Evolutionary conservation across 2,888 invertebrate genomes (phyloP).

Genomic region (Muschampia plurimacula): DNA sequence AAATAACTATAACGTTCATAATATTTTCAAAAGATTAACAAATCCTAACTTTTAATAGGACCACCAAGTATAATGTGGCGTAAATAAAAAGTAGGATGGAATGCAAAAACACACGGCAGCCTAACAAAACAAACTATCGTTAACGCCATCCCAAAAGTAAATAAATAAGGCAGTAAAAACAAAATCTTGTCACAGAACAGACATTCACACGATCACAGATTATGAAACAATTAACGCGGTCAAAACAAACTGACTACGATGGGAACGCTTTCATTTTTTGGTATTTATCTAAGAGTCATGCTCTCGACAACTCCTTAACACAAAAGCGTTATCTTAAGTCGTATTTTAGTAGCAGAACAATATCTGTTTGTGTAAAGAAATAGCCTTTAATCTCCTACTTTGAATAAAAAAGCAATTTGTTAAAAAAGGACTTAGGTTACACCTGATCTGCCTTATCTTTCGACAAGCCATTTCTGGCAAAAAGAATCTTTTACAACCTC

Average conservation of each 20-base stretch:
- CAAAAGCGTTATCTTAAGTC: slow-evolving; percentile 37
- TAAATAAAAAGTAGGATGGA: slow-evolving; percentile 45
- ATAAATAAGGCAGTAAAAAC: slow-evolving; percentile 51
- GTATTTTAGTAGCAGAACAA: slow-evolving; percentile 45
- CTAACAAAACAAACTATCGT: slow-evolving; percentile 70
- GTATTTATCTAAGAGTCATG: slow-evolving; percentile 55
- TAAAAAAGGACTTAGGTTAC: slow-evolving; percentile 46
- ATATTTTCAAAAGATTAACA: slow-evolving; percentile 9
- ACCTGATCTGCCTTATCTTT: slow-evolving; percentile 50
- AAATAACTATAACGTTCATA: too few species aligned
- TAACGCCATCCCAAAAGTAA: slow-evolving; percentile 51
- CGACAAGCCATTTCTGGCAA: slow-evolving; percentile 49
- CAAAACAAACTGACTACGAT: slow-evolving; percentile 64
- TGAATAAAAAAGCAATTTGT: slow-evolving; percentile 46
- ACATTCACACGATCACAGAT: slow-evolving; percentile 73
- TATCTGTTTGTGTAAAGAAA: slow-evolving; percentile 48
- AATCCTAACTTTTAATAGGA: slow-evolving; percentile 47
- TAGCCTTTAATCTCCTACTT: slow-evolving; percentile 48
- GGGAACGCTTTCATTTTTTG: slow-evolving; percentile 59
- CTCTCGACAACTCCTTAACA: slow-evolving; percentile 30
- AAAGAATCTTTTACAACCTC: slow-evolving; percentile 46
- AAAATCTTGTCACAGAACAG: slow-evolving; percentile 51
- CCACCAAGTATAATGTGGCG: slow-evolving; percentile 57
- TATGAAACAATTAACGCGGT: slow-evolving; percentile 73
- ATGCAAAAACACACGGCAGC: slow-evolving; percentile 61